Evolutionary conservation across 2,113 vertebrate species (phyloP).

Genomic region (Capreolus pygargus): DNA sequence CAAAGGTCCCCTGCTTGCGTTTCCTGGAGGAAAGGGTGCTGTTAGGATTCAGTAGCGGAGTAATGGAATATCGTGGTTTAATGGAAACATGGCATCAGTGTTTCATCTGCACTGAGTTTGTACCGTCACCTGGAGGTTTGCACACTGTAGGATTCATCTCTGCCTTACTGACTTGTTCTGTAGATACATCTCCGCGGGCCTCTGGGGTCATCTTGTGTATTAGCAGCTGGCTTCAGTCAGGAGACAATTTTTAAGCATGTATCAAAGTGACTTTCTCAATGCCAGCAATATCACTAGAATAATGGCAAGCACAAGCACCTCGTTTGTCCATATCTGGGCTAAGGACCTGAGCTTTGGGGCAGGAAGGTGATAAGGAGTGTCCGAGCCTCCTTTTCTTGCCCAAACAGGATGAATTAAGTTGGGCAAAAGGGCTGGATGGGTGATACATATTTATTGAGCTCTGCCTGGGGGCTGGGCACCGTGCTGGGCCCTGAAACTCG

Average conservation of each 20-base stretch:
- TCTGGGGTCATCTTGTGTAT: background rate
- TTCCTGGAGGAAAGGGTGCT: accelerated
- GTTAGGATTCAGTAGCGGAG: background rate
- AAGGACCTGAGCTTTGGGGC: background rate
- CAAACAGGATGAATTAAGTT: too few species aligned
- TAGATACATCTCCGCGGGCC: background rate
- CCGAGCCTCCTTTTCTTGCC: background rate
- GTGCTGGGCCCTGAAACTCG: too few species aligned
- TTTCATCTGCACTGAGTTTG: too few species aligned
- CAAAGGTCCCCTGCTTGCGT: accelerated
- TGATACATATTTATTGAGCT: accelerated
- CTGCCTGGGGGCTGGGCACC: accelerated
- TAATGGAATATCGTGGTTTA: accelerated
- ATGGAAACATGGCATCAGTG: accelerated
- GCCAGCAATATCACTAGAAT: background rate
- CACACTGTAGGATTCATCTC: background rate
- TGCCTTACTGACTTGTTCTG: background rate
- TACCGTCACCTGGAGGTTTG: accelerated
- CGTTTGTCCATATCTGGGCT: background rate
- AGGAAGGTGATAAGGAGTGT: background rate
- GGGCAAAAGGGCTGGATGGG: background rate
- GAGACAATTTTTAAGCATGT: background rate
- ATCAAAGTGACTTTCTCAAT: background rate
- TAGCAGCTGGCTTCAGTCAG: background rate
- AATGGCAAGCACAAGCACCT: too few species aligned